A percentile compares a stretch with the other conserved stretches of the same genome.
phyloP scores from a whole-genome alignment of 1,140 invertebrate species.

The Dendroctonus ponderosae region DNA sequence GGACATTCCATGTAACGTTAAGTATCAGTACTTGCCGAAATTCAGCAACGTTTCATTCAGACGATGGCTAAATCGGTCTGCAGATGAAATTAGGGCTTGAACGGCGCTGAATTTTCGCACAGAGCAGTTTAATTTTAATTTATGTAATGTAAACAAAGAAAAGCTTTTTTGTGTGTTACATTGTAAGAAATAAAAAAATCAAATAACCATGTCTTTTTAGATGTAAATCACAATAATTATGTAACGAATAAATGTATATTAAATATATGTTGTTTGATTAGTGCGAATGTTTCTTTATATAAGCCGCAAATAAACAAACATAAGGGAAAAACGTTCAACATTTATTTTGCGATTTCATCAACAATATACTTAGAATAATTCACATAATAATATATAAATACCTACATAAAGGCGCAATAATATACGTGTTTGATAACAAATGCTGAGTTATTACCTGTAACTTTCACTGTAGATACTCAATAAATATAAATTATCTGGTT shows the following conservation, averaged over 20 bases:
- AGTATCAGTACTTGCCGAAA: constrained; percentile 18
- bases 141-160: constrained; percentile 29
- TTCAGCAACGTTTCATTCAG: neutral
- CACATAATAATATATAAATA: too few species aligned
- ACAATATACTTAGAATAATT: too few species aligned
- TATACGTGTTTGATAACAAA: too few species aligned
- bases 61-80: neutral
- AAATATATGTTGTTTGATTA: constrained; percentile 8
- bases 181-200: constrained; percentile 42
- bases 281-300: neutral
- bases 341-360: too few species aligned
- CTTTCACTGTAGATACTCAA: neutral
- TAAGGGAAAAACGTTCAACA: too few species aligned
- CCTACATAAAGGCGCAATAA: too few species aligned
- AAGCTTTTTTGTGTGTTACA: constrained; percentile 49
- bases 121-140: constrained; percentile 26
- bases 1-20: constrained; percentile 31
- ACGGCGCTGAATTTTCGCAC: constrained; percentile 14
- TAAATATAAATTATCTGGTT: neutral
- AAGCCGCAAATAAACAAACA: too few species aligned
- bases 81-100: neutral
- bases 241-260: constrained; percentile 49
- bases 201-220: constrained; percentile 48
- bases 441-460: too few species aligned
- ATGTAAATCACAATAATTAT: constrained; percentile 48